Percentiles rank a stretch among this genome's conserved stretches.
Evolutionary conservation across 1,140 invertebrate genomes (phyloP).

Genomic region (Hesperophylax magnus): DNA sequence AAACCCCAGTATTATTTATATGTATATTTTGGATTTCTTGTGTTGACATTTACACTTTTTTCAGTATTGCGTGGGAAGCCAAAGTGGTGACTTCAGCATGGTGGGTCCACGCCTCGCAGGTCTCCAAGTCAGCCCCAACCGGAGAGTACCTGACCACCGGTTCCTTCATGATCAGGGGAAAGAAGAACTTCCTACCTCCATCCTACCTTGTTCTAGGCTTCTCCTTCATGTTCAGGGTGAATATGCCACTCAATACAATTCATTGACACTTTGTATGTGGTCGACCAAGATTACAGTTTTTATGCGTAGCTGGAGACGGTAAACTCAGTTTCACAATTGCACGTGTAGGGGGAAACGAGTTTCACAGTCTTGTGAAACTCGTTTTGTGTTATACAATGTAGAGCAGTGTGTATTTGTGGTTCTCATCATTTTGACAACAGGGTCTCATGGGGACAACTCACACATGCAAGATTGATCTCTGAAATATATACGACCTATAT

Average conservation of each 20-base stretch:
- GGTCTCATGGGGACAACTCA: too few relatives aligned
- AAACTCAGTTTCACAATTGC: too few relatives aligned
- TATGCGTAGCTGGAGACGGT: not conserved
- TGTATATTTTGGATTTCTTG: not conserved
- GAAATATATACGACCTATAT: too few relatives aligned
- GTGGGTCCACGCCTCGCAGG: conserved; percentile 97
- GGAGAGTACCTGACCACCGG: conserved; percentile 97
- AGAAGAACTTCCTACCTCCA: conserved; percentile 97
- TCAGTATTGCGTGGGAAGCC: conserved; percentile 95
- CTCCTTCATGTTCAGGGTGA: conserved; percentile 87
- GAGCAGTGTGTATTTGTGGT: too few relatives aligned
- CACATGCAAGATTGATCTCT: too few relatives aligned
- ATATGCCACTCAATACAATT: not conserved
- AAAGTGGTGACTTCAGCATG: conserved; percentile 96
- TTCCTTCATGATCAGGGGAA: conserved; percentile 98
- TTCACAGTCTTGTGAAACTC: too few relatives aligned
- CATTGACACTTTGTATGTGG: too few relatives aligned
- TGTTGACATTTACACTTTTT: conserved; percentile 51
- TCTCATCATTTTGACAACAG: too few relatives aligned
- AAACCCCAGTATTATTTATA: too few relatives aligned
- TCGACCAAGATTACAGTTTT: not conserved
- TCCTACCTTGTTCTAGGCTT: conserved; percentile 94
- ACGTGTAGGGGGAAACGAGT: too few relatives aligned
- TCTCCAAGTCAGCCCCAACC: conserved; percentile 98
- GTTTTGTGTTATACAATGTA: too few relatives aligned